Conservation (phyloP, 2,888 invertebrate genomes). For the Luffia ferchaultella region DNA sequence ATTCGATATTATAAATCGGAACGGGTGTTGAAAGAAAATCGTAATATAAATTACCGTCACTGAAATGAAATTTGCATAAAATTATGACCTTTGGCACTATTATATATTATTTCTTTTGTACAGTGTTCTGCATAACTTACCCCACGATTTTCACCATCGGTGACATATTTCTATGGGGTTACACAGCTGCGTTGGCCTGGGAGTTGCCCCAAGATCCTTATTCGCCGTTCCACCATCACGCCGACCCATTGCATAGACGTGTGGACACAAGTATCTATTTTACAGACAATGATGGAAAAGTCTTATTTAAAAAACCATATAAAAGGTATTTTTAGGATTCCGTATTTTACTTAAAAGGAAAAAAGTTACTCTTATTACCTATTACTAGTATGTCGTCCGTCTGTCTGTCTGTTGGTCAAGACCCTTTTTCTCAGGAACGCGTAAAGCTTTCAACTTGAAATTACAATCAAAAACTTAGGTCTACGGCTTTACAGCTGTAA, state of each 20-base stretch:
- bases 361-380: background rate
- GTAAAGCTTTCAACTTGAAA: no score
- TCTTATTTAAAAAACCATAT: constrained; percentile 39
- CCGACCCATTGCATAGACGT: constrained; percentile 51
- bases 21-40: no score
- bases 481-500: no score
- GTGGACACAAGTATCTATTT: constrained; percentile 40
- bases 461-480: no score
- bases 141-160: constrained; percentile 57
- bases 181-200: constrained; percentile 80
- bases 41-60: no score
- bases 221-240: constrained; percentile 48
- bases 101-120: constrained; percentile 17
- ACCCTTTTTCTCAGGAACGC: no score
- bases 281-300: constrained; percentile 38
- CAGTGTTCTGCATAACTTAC: constrained; percentile 71
- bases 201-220: constrained; percentile 74
- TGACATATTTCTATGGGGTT: constrained; percentile 71
- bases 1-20: no score
- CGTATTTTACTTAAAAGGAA: background rate
- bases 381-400: no score
- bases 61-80: no score
- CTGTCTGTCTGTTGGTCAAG: no score
- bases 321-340: constrained; percentile 27
- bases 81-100: no score